Evolutionary conservation across 2,888 invertebrate species (phyloP), one percentile per base, ranked within the genome.

Genomic region (Marasmarcha lunaedactyla): DNA sequence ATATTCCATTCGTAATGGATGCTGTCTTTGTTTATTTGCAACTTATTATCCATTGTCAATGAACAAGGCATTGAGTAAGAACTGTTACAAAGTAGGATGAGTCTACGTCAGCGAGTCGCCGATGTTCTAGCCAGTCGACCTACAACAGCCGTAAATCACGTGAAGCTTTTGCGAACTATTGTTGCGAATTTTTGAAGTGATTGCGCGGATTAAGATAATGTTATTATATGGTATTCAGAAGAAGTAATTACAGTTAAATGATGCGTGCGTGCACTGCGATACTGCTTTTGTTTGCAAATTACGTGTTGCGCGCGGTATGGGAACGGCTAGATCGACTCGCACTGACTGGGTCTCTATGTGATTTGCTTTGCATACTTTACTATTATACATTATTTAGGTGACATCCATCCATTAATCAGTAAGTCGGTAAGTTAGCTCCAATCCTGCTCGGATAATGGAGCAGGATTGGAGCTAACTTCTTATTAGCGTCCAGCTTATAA

Each of bases 11-110:
- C 46, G 48, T 57, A 59, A 60, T 59, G 51, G 60, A n/a, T n/a
- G 7, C 11, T 12, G 34, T 34, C 14, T 69, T 71, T 70, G 66
- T 67, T 52, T 58, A 48, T 46, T 42, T 51, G 48, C 55, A 59
- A 52, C 65, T 57, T 68, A 71, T 74, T 76, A 63, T 60, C 58
- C 51, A 74, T 73, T 72, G 71, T 74, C 56, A 71, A 69, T 70
- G 74, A 72, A 70, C 71, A 71, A 66, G 60, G 60, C 54, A 53
- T 51, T 42, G 48, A 56, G 48, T 52, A 51, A 56, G 59, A 60
- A 66, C 58, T 52, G 52, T 65, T 65, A 63, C 7, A 20, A 20
- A 20, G 20, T 43, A 39, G 42, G 45, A 35, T 38, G 39, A 37
- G 30, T 44, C 33, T 36, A 20, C 20, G 20, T 20, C 4, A 3